Base-by-base conservation (phyloP, 1,140 invertebrate species). In the Andrena cerasifolii region DNA sequence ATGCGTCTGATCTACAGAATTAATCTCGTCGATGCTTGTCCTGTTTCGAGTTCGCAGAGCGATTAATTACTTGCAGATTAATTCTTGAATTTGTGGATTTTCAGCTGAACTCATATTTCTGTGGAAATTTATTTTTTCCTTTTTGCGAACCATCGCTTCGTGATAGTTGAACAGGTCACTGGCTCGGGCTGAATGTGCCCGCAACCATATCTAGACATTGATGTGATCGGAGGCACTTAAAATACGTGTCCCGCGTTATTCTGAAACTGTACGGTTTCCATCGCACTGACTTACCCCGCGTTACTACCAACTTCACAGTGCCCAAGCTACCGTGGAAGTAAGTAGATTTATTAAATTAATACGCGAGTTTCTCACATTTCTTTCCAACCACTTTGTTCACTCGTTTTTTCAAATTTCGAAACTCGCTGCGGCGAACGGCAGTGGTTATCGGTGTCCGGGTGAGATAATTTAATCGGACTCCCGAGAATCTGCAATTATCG, bases 191-290 rank as follows among this genome's bases (percentile, higher is more conserved):
- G 2, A 16, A 26, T n/a, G 16, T 16, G n/a, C 6, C 16, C 10
- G 33, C 43, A n/a, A 40, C 67, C 33, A 61, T 36, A 61, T 61
- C 28, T 7, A 73, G 28, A 26, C 58, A 36, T 36, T 28, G 14
- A 61, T 0, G 18, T 18, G 28, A 12, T 0, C 6, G 3, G 1
- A 31, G 14, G 10, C 1, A 36, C 7, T 47, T 2, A 36, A 49
- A 33, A 49, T 26, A 24, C 16, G 16, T 49, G 7, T 24, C 8
- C 6, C 28, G 12, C 3, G 12, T 28, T 68, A 6, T 45, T 59
- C 14, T 18, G 18, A 36, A 47, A 18, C 4, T 31, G 33, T 33
- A 33, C 31, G 4, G 26, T 21, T 56, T 56, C 26, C 10, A 33
- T 58, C 28, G 8, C 16, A 21, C 21, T 51, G 6, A 24, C 24